Evolutionary conservation across 2,888 invertebrate species (phyloP).

Genomic region (Sminthurinus aureus): DNA sequence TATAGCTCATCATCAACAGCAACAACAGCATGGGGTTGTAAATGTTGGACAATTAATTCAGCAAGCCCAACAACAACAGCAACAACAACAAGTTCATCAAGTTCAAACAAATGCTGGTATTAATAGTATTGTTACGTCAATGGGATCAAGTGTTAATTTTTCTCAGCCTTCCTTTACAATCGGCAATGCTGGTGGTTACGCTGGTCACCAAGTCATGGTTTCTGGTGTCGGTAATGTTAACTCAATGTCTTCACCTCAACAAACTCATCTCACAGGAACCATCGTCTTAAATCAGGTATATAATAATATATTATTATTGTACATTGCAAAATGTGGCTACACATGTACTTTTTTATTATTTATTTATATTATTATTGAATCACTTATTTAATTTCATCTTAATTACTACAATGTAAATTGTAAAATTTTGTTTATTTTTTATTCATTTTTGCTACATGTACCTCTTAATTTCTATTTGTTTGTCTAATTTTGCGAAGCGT

Average conservation of each 20-base stretch:
- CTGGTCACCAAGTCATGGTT: slow-evolving; percentile 54
- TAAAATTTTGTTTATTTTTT: not conserved
- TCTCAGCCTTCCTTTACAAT: slow-evolving; percentile 53
- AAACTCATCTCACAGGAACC: slow-evolving; percentile 55
- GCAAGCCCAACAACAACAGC: slow-evolving; percentile 54
- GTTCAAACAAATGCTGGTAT: slow-evolving; percentile 43
- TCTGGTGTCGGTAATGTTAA: slow-evolving; percentile 49
- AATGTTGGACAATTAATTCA: slow-evolving; percentile 46
- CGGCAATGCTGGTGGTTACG: slow-evolving; percentile 45
- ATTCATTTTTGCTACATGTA: not conserved
- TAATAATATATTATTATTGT: not conserved
- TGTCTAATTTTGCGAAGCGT: not conserved
- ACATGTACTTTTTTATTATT: not conserved
- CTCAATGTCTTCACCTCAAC: slow-evolving; percentile 47
- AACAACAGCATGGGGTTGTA: slow-evolving; percentile 16
- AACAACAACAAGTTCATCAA: slow-evolving; percentile 30
- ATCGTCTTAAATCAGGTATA: slow-evolving; percentile 59
- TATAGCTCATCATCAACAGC: not conserved
- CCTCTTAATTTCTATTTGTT: not conserved
- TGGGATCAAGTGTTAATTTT: slow-evolving; percentile 45
- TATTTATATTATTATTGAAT: not conserved
- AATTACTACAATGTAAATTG: not conserved
- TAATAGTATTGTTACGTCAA: slow-evolving; percentile 35
- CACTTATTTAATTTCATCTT: slow-evolving; percentile 1
- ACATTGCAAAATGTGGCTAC: too few species aligned